Evolutionary conservation across 2,113 vertebrate species (phyloP).

Genomic region (Sisor rabdophorus): DNA sequence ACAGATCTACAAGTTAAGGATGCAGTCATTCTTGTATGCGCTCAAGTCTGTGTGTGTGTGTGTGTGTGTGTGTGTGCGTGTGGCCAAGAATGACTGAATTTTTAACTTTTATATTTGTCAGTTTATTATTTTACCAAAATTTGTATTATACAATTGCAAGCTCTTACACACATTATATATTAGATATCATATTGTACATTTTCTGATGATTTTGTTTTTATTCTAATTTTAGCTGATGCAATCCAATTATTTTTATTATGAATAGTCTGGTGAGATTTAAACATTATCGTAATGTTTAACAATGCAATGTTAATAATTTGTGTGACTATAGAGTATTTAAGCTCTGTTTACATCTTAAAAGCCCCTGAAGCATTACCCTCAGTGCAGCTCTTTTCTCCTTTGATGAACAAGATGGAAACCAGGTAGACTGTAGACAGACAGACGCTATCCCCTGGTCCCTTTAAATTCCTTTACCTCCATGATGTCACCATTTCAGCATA

Average conservation of each 20-base stretch:
- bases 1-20: not conserved
- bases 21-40: not conserved
- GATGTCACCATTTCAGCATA: slow-evolving; percentile 46
- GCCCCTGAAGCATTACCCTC: slow-evolving; percentile 20
- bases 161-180: not conserved
- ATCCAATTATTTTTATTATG: not conserved
- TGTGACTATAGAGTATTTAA: slow-evolving; percentile 34
- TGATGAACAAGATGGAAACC: slow-evolving; percentile 41
- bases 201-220: not conserved
- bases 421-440: slow-evolving; percentile 43
- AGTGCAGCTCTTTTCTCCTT: slow-evolving; percentile 33
- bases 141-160: no score
- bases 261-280: not conserved
- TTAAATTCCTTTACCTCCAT: slow-evolving; percentile 44
- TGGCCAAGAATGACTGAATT: no score
- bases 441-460: slow-evolving; percentile 39
- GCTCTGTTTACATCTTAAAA: slow-evolving; percentile 22
- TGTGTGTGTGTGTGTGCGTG: no score
- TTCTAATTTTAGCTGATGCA: not conserved
- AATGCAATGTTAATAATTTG: slow-evolving; percentile 5
- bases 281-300: not conserved
- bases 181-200: not conserved
- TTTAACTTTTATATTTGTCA: no score
- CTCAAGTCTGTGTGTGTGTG: no score
- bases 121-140: no score